A percentile compares a stretch with the other conserved stretches of the same genome.
Conservation (phyloP, 1,140 invertebrate species). For the Leptonema lineaticorne region DNA sequence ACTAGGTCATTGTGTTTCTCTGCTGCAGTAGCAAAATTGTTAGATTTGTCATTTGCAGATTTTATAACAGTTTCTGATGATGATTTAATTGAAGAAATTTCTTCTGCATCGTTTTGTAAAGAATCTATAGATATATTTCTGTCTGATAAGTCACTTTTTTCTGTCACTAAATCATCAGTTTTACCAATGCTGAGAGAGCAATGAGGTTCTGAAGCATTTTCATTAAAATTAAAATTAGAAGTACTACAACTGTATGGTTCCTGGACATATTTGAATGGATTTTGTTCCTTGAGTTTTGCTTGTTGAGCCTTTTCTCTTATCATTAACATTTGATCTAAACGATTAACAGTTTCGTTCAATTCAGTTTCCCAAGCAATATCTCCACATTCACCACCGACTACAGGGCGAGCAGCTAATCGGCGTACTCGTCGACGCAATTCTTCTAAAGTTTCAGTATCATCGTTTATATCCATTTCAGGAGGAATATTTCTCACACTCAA, state of each 20-base stretch:
- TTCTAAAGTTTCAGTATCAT: conserved; percentile 53
- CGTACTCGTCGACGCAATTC: conserved; percentile 60
- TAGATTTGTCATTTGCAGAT: too few relatives aligned
- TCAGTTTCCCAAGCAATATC: conserved; percentile 65
- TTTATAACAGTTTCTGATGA: background rate
- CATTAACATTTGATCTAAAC: conserved; percentile 65
- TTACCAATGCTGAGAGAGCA: background rate
- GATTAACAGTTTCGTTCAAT: conserved; percentile 64
- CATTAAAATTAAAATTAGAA: too few relatives aligned
- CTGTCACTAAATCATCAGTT: background rate
- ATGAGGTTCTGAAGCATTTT: too few relatives aligned
- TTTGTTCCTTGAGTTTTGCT: conserved; percentile 40
- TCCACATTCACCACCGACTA: conserved; percentile 62
- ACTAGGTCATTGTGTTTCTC: background rate
- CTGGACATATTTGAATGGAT: background rate
- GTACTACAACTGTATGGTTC: too few relatives aligned
- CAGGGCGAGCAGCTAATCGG: conserved; percentile 62
- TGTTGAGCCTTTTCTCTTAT: conserved; percentile 60
- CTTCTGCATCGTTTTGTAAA: background rate
- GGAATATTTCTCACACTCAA: conserved; percentile 26
- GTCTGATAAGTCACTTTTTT: background rate
- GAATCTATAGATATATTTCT: background rate
- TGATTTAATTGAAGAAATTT: background rate
- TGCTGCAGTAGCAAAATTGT: background rate
- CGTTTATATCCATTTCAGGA: conserved; percentile 41